Evolutionary conservation across 2,113 vertebrate species (phyloP).

Genomic region (Thalassarche chlororhynchos): DNA sequence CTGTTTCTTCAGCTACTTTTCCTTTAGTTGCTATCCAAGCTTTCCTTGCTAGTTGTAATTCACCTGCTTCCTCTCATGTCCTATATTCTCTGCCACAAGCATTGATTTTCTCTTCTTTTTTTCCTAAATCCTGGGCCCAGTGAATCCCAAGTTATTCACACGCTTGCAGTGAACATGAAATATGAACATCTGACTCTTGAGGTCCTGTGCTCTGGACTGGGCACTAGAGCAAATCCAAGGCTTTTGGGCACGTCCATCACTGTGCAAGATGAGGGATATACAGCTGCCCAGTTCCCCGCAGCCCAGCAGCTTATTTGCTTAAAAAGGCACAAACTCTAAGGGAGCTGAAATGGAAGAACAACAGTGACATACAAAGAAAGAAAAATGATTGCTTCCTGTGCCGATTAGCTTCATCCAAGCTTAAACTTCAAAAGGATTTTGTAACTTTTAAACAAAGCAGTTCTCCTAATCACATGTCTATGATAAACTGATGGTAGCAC

Average conservation of each 20-base stretch:
- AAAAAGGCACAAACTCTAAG: neutral
- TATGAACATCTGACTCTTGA: neutral
- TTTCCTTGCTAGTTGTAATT: neutral
- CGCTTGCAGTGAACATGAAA: neutral
- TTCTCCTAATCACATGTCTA: neutral
- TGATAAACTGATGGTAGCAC: neutral
- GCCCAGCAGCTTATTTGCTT: neutral
- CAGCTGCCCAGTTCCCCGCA: neutral
- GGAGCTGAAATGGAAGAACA: neutral
- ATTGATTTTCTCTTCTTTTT: neutral
- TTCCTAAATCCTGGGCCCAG: neutral
- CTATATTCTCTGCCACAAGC: neutral
- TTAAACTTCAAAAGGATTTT: constrained; percentile 41
- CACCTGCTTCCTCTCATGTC: neutral
- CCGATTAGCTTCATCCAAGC: constrained; percentile 21
- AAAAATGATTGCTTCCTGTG: constrained; percentile 15
- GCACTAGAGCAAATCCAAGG: neutral
- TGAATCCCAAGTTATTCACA: neutral
- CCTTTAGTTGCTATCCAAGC: neutral
- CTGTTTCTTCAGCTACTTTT: neutral
- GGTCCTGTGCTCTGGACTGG: neutral
- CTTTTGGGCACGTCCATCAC: neutral
- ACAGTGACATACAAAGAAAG: neutral
- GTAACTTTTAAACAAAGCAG: constrained; percentile 16
- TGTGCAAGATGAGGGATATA: neutral